Conservation (phyloP, 2,888 invertebrate genomes). For the Meliscaeva auricollis region DNA sequence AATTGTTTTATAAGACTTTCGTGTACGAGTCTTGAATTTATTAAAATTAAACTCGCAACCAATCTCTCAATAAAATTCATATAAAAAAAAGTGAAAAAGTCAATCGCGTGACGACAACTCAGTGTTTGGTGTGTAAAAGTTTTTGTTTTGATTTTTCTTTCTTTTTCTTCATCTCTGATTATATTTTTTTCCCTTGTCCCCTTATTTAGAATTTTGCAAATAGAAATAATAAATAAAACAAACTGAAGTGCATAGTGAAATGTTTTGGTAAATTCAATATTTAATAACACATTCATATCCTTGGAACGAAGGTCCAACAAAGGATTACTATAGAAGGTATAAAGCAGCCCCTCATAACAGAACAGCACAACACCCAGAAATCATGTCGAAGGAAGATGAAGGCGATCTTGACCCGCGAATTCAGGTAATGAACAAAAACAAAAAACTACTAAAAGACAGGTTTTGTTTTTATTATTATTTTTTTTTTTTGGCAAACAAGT, state of each 20-base stretch:
- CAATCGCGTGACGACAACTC: constrained; percentile 1
- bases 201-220: not conserved
- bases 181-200: constrained; percentile 2
- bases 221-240: not conserved
- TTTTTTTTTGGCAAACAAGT: constrained; percentile 24
- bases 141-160: constrained; percentile 34
- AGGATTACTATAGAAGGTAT: constrained; percentile 4
- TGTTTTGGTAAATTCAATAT: constrained; percentile 15
- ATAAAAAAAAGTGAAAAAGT: constrained; percentile 9
- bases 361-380: constrained; percentile 43
- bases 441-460: not conserved
- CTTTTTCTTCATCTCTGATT: not conserved
- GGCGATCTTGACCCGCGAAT: constrained; percentile 83
- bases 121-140: constrained; percentile 1
- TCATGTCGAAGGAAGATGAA: constrained; percentile 81
- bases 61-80: not conserved
- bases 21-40: not conserved
- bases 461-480: constrained; percentile 8
- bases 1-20: not conserved
- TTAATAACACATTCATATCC: too few species aligned
- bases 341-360: constrained; percentile 3
- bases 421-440: constrained; percentile 80
- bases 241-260: constrained; percentile 1
- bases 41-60: not conserved
- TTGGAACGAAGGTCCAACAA: not conserved